Conservation (phyloP, 2,797 vertebrate species). For the Carapus acus region DNA sequence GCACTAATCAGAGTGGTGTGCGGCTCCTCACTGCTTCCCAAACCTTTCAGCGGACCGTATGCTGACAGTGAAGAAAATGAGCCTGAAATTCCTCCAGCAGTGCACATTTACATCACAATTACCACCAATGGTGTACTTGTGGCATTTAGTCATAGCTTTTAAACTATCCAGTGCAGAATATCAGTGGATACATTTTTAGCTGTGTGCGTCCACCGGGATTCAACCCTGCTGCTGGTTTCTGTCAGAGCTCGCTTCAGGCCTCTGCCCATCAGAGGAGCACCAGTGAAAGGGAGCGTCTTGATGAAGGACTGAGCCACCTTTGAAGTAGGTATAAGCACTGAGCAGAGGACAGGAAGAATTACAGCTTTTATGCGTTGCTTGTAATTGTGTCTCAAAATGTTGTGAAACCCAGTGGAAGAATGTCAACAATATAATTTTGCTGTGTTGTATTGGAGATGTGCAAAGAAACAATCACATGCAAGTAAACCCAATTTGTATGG, state of each 20-base stretch:
- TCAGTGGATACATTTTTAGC: slow-evolving; percentile 1
- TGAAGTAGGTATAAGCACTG: background rate
- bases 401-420: no score
- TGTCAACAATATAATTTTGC: no score
- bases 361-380: background rate
- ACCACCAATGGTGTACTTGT: slow-evolving; percentile 28
- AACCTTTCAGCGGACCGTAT: slow-evolving; percentile 23
- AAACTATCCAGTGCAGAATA: background rate
- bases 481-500: no score
- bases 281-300: slow-evolving; percentile 1
- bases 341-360: background rate
- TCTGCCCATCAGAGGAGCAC: slow-evolving; percentile 1
- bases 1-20: slow-evolving; percentile 37
- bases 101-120: slow-evolving; percentile 35
- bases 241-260: background rate
- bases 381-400: no score
- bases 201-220: background rate
- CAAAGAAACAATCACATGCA: no score
- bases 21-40: slow-evolving; percentile 24
- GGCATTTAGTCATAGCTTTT: slow-evolving; percentile 6
- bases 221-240: slow-evolving; percentile 2
- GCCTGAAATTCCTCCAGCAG: slow-evolving; percentile 19
- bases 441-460: no score
- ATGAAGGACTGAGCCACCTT: background rate
- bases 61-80: slow-evolving; percentile 37